Percentiles rank a stretch among this genome's conserved stretches.
Evolutionary conservation across 2,113 vertebrate species (phyloP).

Genomic region (Tragelaphus scriptus): DNA sequence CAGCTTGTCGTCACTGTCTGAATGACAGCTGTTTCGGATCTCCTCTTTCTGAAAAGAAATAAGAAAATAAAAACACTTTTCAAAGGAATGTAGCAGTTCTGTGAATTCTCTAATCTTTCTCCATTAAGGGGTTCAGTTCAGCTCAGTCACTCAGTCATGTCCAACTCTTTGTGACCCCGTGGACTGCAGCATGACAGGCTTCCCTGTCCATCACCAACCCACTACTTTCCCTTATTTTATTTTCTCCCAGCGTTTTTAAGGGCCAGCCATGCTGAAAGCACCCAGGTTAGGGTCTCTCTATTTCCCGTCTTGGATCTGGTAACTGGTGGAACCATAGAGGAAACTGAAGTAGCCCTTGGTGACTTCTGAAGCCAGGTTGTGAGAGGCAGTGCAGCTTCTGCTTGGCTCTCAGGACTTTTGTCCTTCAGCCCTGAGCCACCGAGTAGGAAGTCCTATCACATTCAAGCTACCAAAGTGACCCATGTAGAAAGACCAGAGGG

Average conservation of each 20-base stretch:
- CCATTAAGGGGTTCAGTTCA: background rate
- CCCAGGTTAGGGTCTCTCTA: too few species aligned
- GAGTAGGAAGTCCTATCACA: background rate
- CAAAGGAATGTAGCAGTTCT: background rate
- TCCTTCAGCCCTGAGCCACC: background rate
- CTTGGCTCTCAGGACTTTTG: background rate
- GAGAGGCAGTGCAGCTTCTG: background rate
- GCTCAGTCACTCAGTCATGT: background rate
- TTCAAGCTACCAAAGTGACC: background rate
- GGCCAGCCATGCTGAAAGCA: background rate
- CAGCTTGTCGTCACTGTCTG: slow-evolving; percentile 78
- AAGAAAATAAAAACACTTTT: slow-evolving; percentile 27
- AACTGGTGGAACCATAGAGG: background rate
- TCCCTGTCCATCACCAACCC: background rate
- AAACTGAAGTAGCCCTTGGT: background rate
- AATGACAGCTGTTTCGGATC: slow-evolving; percentile 75
- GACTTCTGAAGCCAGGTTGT: background rate
- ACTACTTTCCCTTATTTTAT: background rate
- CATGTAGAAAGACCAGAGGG: background rate
- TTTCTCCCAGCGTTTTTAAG: background rate
- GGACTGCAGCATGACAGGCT: background rate
- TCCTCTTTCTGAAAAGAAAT: slow-evolving; percentile 58
- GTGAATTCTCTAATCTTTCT: background rate
- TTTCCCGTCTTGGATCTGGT: background rate
- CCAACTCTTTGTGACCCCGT: background rate